Evolutionary conservation across 2,113 vertebrate genomes (phyloP), one percentile per base, ranked within the genome.

Genomic region (Oryzias celebensis): DNA sequence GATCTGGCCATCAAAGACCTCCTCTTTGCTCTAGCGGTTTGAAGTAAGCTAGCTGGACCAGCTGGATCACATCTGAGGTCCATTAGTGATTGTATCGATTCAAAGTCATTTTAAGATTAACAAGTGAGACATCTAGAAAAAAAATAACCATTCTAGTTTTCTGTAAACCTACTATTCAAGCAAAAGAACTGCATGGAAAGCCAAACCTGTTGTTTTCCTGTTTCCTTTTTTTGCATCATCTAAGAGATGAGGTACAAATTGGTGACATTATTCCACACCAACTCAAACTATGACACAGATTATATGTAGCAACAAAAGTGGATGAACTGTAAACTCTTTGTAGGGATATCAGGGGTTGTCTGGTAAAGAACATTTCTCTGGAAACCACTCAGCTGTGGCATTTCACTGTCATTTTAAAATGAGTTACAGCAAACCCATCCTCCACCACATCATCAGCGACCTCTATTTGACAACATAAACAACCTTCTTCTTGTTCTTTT

Each of bases 401-500:
- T 77, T 62, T 82, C 49, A 64, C 44, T 68, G 63, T 43, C 78
- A 70, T 58, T 70, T 49, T 50, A 46, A 20, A 17, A 59, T 73
- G 31, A 84, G 69, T 65, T 66, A 81, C 59, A 83, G 74, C 68
- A 81, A 78, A 73, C 41, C 48, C 63, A 63, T 70, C 79, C 71
- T 78, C 59, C 68, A 77, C 58, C 68, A 60, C 65, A 43, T 57
- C 16, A 14, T 64, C 68, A 61, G 56, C 85, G 72, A 85, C 81
- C 73, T 62, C 71, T 67, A 43, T 12, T 67, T 59, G 61, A 59
- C 69, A 71, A 62, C 63, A 61, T 74, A 81, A 85, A 81, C 73
- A 79, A 69, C 72, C 77, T 75, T 64, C 68, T 81, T 83, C 77
- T 66, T 80, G 62, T 81, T 86, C 73, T 75, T 82, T 76, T 65